These are phyloP conservation scores for Stictonetta naevosa DNA, from an alignment of 2,113 vertebrate genomes.

Conservation along the genomic window DNA sequence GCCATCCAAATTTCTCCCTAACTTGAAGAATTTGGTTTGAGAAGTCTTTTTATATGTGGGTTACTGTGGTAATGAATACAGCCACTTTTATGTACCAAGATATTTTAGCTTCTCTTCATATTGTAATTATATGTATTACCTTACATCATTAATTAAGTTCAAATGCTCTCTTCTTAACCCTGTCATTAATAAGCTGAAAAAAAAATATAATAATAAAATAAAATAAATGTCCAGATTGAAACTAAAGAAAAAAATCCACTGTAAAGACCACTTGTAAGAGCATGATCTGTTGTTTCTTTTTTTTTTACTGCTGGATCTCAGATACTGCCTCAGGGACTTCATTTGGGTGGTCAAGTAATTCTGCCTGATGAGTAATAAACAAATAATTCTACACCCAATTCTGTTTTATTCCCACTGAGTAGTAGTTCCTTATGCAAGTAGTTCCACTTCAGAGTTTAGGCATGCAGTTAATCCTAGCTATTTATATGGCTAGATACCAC, in stretches of 20 bases:
- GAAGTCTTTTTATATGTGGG: neutral
- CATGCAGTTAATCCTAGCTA: conserved; percentile 50
- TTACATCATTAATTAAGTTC: conserved; percentile 22
- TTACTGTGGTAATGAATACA: conserved; percentile 6
- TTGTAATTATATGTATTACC: conserved; percentile 9
- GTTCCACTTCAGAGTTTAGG: conserved; percentile 30
- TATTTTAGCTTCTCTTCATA: conserved; percentile 1
- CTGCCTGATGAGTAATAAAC: conserved; percentile 56
- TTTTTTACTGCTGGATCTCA: neutral
- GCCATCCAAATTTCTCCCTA: neutral
- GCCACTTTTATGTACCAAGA: neutral
- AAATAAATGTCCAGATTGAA: neutral
- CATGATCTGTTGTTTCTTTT: neutral
- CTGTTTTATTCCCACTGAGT: conserved; percentile 40
- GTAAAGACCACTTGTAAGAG: neutral
- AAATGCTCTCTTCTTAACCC: conserved; percentile 23
- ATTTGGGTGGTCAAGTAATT: conserved; percentile 64
- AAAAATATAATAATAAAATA: too few species aligned
- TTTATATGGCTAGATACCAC: conserved; percentile 16
- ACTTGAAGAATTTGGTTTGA: neutral
- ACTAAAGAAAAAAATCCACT: neutral
- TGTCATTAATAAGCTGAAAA: conserved; percentile 16
- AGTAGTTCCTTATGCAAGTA: conserved; percentile 31
- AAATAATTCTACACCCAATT: conserved; percentile 62
- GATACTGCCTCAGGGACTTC: conserved; percentile 25